A percentile compares a stretch with the other conserved stretches of the same genome.
Evolutionary conservation across 2,113 vertebrate genomes (phyloP).

Genomic region (Leptobrachium ailaonicum): DNA sequence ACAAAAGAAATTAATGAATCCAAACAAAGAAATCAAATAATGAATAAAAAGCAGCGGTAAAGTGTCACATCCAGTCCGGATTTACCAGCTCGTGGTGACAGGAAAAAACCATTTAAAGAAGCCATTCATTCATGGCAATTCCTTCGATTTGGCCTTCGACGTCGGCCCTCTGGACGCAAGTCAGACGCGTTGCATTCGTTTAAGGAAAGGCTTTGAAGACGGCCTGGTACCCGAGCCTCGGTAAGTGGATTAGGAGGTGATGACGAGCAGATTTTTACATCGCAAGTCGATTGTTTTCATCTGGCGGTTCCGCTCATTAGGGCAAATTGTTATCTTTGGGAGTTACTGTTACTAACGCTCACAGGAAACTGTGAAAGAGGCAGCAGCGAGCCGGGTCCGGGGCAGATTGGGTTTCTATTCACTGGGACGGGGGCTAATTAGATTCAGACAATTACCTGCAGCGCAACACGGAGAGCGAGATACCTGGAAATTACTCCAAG

Average conservation of each 20-base stretch:
- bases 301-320: conserved; percentile 35
- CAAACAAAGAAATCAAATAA: no score
- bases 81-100: no score
- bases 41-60: no score
- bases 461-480: neutral
- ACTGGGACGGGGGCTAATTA: conserved; percentile 22
- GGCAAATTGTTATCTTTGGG: conserved; percentile 27
- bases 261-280: neutral
- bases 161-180: no score
- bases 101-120: no score
- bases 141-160: no score
- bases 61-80: no score
- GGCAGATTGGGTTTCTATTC: neutral
- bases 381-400: neutral
- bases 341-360: conserved; percentile 9
- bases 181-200: neutral
- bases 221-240: neutral
- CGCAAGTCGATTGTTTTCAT: conserved; percentile 22
- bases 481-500: conserved; percentile 35
- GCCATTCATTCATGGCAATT: no score
- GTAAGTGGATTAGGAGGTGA: conserved; percentile 43
- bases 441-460: neutral
- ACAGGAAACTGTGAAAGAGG: conserved; percentile 2
- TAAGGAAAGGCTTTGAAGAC: conserved; percentile 1
- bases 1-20: no score